Percentiles rank a stretch among this genome's conserved stretches.
These are phyloP conservation scores for Rhincodon typus DNA, from an alignment of 2,797 vertebrate genomes.

Conservation along the genomic window DNA sequence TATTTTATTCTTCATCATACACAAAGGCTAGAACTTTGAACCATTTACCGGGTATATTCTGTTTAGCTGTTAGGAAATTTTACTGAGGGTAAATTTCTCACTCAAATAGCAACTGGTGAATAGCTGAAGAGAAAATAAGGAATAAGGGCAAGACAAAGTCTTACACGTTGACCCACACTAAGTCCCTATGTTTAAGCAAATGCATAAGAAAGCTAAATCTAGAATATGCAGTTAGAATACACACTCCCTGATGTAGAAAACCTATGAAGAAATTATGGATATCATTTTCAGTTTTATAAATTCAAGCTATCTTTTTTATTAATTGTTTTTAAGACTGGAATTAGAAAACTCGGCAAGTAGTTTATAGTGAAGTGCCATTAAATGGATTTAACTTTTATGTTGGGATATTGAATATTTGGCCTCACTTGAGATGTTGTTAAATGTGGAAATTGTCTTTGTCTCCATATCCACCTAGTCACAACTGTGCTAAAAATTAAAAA, in stretches of 20 bases:
- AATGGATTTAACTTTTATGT: not conserved
- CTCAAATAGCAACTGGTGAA: not conserved
- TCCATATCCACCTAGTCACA: not conserved
- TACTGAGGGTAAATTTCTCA: not conserved
- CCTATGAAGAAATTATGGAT: not conserved
- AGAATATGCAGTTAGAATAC: not conserved
- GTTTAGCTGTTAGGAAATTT: not conserved
- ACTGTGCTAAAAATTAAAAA: not conserved
- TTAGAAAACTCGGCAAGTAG: not conserved
- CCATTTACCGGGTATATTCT: not conserved
- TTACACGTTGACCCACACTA: not conserved
- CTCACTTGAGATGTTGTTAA: not conserved
- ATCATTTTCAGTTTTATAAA: not conserved
- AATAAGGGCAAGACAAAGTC: not conserved
- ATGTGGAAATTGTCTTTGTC: not conserved
- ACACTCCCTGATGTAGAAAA: not conserved
- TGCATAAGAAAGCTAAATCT: not conserved
- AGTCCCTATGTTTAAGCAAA: not conserved
- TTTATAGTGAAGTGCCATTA: not conserved
- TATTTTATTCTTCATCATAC: not conserved
- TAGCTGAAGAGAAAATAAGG: not conserved
- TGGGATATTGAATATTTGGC: not conserved
- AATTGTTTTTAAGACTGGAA: not conserved
- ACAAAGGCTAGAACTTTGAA: not conserved
- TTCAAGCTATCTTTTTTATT: not conserved